Evolutionary conservation across 2,888 invertebrate genomes (phyloP).

Genomic region (Masnerella sp.): DNA sequence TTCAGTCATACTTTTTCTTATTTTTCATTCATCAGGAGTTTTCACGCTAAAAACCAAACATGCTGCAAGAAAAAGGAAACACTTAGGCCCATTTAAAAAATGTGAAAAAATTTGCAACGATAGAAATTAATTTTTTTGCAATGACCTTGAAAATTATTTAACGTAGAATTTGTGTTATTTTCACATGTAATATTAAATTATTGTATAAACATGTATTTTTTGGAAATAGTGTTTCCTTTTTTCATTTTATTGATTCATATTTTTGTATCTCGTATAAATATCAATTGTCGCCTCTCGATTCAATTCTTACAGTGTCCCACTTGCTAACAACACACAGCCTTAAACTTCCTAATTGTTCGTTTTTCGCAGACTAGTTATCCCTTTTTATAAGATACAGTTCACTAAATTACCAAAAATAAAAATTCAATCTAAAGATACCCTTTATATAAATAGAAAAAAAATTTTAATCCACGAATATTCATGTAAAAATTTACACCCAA

Average conservation of each 20-base stretch:
- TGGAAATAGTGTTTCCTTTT: too few relatives aligned
- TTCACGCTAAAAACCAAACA: conserved; percentile 31
- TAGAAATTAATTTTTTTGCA: neutral
- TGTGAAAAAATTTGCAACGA: too few relatives aligned
- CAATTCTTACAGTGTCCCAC: conserved; percentile 19
- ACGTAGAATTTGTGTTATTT: too few relatives aligned
- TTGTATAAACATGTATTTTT: too few relatives aligned
- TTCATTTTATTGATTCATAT: too few relatives aligned
- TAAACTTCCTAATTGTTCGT: conserved; percentile 40
- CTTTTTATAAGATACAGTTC: conserved; percentile 13
- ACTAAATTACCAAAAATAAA: neutral
- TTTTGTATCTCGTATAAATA: conserved; percentile 39
- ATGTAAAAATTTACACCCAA: too few relatives aligned
- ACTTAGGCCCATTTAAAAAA: neutral
- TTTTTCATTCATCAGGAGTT: neutral
- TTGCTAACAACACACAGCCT: conserved; percentile 42
- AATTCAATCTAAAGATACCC: too few relatives aligned
- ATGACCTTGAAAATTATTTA: too few relatives aligned
- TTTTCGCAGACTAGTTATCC: conserved; percentile 37
- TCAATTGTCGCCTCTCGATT: conserved; percentile 17
- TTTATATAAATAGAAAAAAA: too few relatives aligned
- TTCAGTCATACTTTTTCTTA: conserved; percentile 22
- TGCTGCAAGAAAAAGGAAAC: conserved; percentile 26
- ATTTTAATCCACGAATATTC: too few relatives aligned
- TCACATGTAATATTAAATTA: too few relatives aligned